phyloP scores from a whole-genome alignment of 2,797 vertebrate genomes.

The Scarus forsteni region DNA sequence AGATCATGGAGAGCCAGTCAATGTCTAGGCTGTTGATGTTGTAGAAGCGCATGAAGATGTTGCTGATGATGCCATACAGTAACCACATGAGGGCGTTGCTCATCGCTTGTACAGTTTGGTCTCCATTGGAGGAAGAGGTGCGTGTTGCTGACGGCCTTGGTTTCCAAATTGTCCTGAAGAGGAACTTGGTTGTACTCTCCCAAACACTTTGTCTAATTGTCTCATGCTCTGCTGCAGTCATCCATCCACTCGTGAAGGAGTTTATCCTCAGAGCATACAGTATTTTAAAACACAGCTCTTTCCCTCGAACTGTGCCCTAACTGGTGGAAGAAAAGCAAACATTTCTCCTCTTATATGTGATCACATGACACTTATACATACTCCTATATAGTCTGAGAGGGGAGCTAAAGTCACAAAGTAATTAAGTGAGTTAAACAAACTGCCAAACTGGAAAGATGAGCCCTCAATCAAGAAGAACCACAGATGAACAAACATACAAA shows the following conservation, averaged over 20 bases:
- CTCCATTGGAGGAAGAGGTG: conserved; percentile 42
- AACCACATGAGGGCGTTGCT: conserved; percentile 94
- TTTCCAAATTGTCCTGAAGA: conserved; percentile 50
- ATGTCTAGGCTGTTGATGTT: conserved; percentile 80
- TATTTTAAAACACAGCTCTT: conserved; percentile 29
- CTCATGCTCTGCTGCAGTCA: background rate
- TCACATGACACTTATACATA: conserved; percentile 34
- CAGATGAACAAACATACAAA: background rate
- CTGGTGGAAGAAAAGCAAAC: conserved; percentile 54
- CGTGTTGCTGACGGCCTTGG: conserved; percentile 4
- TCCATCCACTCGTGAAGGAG: conserved; percentile 21
- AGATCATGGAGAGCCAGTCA: conserved; percentile 94
- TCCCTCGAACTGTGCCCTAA: conserved; percentile 17
- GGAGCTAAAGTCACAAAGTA: conserved; percentile 22
- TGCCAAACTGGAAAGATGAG: background rate
- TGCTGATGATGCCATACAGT: conserved; percentile 89
- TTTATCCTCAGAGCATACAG: conserved; percentile 22
- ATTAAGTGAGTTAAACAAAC: background rate
- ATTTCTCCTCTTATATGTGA: conserved; percentile 29
- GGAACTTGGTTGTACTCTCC: conserved; percentile 19
- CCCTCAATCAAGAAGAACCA: background rate
- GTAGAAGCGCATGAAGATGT: conserved; percentile 88
- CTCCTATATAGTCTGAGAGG: background rate
- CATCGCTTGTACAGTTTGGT: conserved; percentile 83
- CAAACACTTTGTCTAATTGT: conserved; percentile 12